A percentile compares a stretch with the other conserved stretches of the same genome.
Evolutionary conservation across 2,113 vertebrate genomes (phyloP).

Genomic region (Carassius auratus): DNA sequence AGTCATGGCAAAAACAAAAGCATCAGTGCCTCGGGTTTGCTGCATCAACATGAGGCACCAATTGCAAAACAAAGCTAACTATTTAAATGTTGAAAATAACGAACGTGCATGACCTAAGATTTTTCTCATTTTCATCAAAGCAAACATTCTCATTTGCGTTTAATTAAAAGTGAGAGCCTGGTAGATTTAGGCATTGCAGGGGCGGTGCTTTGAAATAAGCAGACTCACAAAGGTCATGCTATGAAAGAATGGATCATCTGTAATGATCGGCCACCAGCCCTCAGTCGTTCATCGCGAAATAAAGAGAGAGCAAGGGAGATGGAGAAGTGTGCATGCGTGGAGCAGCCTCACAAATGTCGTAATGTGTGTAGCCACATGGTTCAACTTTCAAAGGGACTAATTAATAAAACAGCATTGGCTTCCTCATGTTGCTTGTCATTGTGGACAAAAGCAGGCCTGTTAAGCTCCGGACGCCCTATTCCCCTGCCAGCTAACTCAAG

Average conservation of each 20-base stretch:
- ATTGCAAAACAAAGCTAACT: constrained; percentile 29
- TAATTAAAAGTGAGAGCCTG: constrained; percentile 56
- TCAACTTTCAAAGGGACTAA: constrained; percentile 63
- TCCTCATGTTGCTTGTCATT: constrained; percentile 58
- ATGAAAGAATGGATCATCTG: constrained; percentile 49
- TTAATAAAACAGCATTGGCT: constrained; percentile 58
- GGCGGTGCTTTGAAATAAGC: constrained; percentile 39
- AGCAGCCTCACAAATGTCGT: constrained; percentile 51
- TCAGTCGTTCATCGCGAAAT: constrained; percentile 14
- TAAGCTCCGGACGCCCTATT: constrained; percentile 55
- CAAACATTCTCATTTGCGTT: constrained; percentile 47
- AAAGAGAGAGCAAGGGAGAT: constrained; percentile 32
- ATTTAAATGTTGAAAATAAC: constrained; percentile 38
- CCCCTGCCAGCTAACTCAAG: constrained; percentile 52
- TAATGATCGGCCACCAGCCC: constrained; percentile 44
- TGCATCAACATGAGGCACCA: background rate
- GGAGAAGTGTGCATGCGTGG: constrained; percentile 37
- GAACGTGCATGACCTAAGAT: constrained; percentile 44
- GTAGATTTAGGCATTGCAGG: constrained; percentile 6
- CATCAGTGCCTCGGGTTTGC: constrained; percentile 5
- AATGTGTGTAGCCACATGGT: constrained; percentile 57
- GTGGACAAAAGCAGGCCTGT: constrained; percentile 60
- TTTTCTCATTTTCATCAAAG: constrained; percentile 49
- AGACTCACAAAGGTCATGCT: constrained; percentile 56
- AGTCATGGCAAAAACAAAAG: constrained; percentile 46